Conservation (phyloP, 2,113 vertebrate genomes). For the Planiliza haematocheilus region DNA sequence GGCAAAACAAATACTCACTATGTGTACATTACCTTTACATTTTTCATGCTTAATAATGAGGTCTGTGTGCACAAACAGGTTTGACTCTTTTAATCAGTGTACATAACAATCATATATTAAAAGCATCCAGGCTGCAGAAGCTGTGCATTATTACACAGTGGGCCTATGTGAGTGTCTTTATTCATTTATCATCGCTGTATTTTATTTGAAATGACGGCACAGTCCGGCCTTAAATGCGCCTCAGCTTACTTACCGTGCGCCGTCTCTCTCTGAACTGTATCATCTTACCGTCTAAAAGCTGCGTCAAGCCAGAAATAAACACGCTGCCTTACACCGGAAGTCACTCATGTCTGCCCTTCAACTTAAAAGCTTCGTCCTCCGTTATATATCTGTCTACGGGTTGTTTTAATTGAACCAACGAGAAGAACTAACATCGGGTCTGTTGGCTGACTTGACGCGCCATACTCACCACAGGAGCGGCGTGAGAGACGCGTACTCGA, state of each 20-base stretch:
- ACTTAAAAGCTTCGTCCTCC: constrained; percentile 50
- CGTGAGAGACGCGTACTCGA: constrained; percentile 8
- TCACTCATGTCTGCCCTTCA: not conserved
- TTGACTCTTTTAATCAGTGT: no score
- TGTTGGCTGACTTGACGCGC: not conserved
- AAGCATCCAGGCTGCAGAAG: no score
- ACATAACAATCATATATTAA: no score
- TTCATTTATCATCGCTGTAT: not conserved
- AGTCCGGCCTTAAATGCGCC: not conserved
- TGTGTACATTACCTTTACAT: no score
- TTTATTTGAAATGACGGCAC: constrained; percentile 7
- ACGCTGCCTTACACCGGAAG: not conserved
- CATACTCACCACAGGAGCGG: not conserved
- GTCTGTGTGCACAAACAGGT: no score
- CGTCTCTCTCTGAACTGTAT: not conserved
- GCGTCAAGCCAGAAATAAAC: not conserved
- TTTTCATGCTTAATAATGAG: no score
- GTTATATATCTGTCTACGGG: no score
- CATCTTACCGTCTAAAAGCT: not conserved
- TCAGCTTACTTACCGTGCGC: not conserved
- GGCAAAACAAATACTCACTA: no score
- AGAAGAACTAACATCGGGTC: not conserved
- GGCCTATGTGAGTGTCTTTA: not conserved
- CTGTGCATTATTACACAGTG: not conserved
- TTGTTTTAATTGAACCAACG: constrained; percentile 34